phyloP scores from a whole-genome alignment of 2,113 vertebrate genomes.

The Hemiscyllium ocellatum region DNA sequence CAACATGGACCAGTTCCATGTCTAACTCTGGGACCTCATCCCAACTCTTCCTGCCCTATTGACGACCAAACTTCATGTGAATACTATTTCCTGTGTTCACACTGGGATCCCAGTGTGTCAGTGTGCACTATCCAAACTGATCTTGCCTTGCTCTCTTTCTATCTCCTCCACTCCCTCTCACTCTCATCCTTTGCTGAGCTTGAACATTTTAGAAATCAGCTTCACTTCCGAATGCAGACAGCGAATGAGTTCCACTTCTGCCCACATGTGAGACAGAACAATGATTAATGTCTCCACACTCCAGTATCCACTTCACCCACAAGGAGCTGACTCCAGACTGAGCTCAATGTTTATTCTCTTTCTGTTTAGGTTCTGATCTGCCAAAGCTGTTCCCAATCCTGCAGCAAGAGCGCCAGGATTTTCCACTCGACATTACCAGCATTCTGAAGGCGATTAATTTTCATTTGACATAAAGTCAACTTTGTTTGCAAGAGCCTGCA shows the following conservation, averaged over 20 bases:
- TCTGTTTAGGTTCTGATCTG: neutral
- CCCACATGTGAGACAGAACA: neutral
- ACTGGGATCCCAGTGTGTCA: neutral
- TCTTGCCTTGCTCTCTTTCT: neutral
- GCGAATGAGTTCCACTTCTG: neutral
- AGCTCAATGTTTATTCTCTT: neutral
- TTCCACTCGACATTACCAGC: neutral
- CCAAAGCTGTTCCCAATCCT: neutral
- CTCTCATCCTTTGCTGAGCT: neutral
- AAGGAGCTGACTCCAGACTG: neutral
- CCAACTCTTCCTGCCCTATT: neutral
- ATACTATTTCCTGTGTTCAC: neutral
- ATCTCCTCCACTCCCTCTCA: neutral
- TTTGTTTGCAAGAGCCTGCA: neutral
- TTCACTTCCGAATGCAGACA: neutral
- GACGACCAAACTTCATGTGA: neutral
- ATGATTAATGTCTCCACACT: neutral
- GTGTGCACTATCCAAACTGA: neutral
- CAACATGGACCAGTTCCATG: neutral
- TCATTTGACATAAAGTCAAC: neutral
- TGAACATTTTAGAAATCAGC: neutral
- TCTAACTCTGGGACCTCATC: constrained; percentile 1
- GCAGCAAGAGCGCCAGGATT: neutral
- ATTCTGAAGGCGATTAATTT: neutral
- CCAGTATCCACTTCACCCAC: neutral